Percentiles rank a stretch among this genome's conserved stretches.
These are phyloP conservation scores for Mactra quadrangularis DNA, from an alignment of 1,140 invertebrate species.

Conservation along the genomic window DNA sequence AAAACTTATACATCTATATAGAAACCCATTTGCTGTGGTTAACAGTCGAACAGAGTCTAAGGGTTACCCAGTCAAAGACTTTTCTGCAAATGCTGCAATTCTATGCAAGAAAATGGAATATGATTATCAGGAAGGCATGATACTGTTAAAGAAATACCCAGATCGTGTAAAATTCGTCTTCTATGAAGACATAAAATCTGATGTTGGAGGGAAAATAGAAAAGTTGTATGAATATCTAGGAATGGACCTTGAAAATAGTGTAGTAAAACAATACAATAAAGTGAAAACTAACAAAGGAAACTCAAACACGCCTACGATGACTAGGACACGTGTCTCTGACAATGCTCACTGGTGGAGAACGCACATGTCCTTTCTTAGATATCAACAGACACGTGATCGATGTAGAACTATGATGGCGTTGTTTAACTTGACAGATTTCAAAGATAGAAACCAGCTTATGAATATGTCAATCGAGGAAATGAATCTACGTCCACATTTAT, in stretches of 20 bases:
- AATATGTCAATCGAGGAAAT: slow-evolving; percentile 8
- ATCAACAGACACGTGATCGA: slow-evolving; percentile 1
- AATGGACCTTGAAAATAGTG: slow-evolving; percentile 5
- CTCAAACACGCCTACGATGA: neutral
- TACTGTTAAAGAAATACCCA: neutral
- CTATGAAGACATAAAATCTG: slow-evolving; percentile 45
- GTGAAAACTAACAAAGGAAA: slow-evolving; percentile 26
- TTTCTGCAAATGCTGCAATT: neutral
- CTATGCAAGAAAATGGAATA: slow-evolving; percentile 36
- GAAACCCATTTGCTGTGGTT: slow-evolving; percentile 42
- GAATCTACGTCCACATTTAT: neutral
- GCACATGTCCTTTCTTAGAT: slow-evolving; percentile 16
- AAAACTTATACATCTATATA: slow-evolving; percentile 46
- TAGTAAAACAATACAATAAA: neutral
- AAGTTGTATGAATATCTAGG: slow-evolving; percentile 38
- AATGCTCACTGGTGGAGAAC: slow-evolving; percentile 38
- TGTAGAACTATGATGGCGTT: neutral
- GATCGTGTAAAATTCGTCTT: slow-evolving; percentile 23
- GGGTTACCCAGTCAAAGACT: slow-evolving; percentile 30
- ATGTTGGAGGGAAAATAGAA: slow-evolving; percentile 4
- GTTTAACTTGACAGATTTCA: slow-evolving; percentile 36
- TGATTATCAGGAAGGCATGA: slow-evolving; percentile 10
- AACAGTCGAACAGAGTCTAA: slow-evolving; percentile 34
- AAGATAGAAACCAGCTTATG: neutral
- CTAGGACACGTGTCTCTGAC: neutral